Percentiles rank a stretch among this genome's conserved stretches.
These are phyloP conservation scores for Tetranychus piercei DNA, from an alignment of 2,888 invertebrate species.

Conservation along the genomic window DNA sequence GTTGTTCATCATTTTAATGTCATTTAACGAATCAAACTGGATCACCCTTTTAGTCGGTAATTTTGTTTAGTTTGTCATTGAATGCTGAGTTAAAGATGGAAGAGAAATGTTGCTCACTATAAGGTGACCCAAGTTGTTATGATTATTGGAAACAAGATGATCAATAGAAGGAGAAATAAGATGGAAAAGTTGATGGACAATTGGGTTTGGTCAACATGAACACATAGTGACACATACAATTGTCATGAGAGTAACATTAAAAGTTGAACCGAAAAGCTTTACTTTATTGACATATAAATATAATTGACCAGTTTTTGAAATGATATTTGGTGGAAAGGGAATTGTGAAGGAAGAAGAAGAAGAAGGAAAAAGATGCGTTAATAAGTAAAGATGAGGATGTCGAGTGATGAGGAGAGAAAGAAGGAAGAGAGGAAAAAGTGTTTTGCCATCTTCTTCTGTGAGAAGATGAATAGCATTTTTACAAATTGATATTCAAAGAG, in stretches of 20 bases:
- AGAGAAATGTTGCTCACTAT: no score
- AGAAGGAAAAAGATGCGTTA: not conserved
- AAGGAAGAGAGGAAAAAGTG: not conserved
- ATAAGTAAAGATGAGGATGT: not conserved
- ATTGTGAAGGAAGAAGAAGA: not conserved
- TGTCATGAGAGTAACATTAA: not conserved
- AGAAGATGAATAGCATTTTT: not conserved
- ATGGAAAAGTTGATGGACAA: not conserved
- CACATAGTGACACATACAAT: not conserved
- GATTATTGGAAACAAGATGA: not conserved
- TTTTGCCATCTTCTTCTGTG: not conserved
- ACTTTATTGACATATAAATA: constrained; percentile 1
- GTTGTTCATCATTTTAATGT: not conserved
- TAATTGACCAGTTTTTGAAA: not conserved
- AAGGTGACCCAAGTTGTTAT: not conserved
- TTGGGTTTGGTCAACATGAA: not conserved
- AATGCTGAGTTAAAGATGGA: no score
- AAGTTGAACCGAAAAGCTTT: not conserved
- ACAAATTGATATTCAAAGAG: not conserved
- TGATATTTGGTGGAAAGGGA: not conserved
- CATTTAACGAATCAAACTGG: not conserved
- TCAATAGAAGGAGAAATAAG: not conserved
- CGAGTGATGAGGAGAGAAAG: not conserved
- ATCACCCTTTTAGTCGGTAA: not conserved
- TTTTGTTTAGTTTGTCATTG: no score